Percentiles rank a stretch among this genome's conserved stretches.
phyloP scores from a whole-genome alignment of 2,113 vertebrate genomes.

The Sitta europaea region DNA sequence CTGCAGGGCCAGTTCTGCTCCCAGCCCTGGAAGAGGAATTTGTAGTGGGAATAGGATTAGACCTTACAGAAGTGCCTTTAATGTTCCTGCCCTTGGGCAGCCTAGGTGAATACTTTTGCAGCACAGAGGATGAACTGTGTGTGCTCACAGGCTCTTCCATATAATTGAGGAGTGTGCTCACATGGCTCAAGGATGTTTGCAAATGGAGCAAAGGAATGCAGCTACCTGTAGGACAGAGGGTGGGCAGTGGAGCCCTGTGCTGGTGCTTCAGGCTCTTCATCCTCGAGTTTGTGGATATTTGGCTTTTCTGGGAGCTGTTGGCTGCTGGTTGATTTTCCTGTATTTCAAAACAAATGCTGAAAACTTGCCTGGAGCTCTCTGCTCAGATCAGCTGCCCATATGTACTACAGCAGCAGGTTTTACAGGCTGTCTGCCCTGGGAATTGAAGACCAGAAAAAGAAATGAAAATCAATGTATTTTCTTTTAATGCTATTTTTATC shows the following conservation, averaged over 20 bases:
- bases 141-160: background rate
- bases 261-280: background rate
- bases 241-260: background rate
- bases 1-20: background rate
- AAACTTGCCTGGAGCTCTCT: background rate
- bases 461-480: background rate
- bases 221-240: background rate
- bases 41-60: background rate
- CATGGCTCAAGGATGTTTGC: background rate
- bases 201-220: background rate
- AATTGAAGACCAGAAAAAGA: background rate
- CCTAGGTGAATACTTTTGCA: background rate
- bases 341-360: background rate
- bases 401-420: background rate
- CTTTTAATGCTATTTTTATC: background rate
- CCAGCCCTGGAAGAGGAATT: background rate
- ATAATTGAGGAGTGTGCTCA: background rate
- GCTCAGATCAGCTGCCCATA: background rate
- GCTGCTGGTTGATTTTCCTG: background rate
- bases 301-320: background rate
- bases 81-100: background rate
- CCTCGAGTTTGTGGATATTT: accelerated
- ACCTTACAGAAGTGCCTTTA: background rate
- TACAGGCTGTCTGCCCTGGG: background rate
- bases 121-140: background rate